Percentiles rank a stretch among this genome's conserved stretches.
These are phyloP conservation scores for Dryococelus australis DNA, from an alignment of 2,888 invertebrate species.

Conservation along the genomic window DNA sequence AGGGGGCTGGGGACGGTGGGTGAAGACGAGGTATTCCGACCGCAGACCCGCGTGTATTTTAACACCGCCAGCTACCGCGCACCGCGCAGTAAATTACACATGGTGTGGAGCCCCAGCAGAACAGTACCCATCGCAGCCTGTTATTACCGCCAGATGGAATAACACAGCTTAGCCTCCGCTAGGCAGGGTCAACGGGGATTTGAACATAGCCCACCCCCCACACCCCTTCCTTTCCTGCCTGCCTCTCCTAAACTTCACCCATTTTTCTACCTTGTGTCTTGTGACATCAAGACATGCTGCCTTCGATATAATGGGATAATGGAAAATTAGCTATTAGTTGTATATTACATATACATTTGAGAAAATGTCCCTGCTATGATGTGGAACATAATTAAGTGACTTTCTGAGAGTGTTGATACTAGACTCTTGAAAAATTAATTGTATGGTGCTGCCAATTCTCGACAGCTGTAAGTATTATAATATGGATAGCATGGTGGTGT, in stretches of 20 bases:
- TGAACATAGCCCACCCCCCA: neutral
- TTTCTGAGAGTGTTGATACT: too few relatives aligned
- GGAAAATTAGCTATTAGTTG: neutral
- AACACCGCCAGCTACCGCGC: slow-evolving; percentile 16
- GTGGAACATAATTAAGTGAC: too few relatives aligned
- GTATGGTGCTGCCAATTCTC: too few relatives aligned
- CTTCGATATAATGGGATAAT: neutral
- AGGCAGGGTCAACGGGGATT: slow-evolving; percentile 5
- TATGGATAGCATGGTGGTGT: too few relatives aligned
- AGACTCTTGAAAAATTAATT: too few relatives aligned
- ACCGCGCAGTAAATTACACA: slow-evolving; percentile 16
- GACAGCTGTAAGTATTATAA: too few relatives aligned
- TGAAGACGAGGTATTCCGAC: neutral
- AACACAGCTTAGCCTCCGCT: slow-evolving; percentile 4
- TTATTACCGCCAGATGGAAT: slow-evolving; percentile 16
- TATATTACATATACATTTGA: too few relatives aligned
- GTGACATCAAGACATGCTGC: neutral
- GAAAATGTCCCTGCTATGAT: too few relatives aligned
- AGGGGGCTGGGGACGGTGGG: neutral
- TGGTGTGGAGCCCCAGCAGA: neutral
- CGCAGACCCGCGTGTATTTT: slow-evolving; percentile 11
- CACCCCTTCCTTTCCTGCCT: neutral
- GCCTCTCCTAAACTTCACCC: neutral
- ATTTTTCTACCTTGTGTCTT: neutral
- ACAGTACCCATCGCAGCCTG: slow-evolving; percentile 16